Evolutionary conservation across 2,113 vertebrate species (phyloP).

Genomic region (Gavia stellata): DNA sequence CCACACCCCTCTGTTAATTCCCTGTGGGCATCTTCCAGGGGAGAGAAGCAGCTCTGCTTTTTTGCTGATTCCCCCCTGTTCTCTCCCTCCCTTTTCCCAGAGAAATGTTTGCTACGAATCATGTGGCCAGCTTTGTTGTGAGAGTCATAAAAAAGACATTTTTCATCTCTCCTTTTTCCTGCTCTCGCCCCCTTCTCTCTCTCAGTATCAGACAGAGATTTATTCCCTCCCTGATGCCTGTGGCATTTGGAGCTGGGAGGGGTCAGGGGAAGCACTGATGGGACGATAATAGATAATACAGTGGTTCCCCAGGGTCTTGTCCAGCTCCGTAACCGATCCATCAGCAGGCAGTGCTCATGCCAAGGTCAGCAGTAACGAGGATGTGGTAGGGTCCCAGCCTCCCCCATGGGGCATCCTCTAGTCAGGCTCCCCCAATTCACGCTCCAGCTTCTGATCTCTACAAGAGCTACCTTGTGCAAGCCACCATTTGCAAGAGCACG

Average conservation of each 20-base stretch:
- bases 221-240: constrained; percentile 85
- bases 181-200: constrained; percentile 45
- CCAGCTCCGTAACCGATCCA: constrained; percentile 87
- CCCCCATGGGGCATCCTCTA: constrained; percentile 56
- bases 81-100: background rate
- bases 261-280: constrained; percentile 77
- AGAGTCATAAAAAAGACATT: constrained; percentile 67
- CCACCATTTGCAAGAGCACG: background rate
- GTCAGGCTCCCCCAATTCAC: background rate
- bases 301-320: constrained; percentile 85
- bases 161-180: constrained; percentile 68
- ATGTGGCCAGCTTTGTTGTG: constrained; percentile 52
- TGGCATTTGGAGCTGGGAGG: constrained; percentile 75
- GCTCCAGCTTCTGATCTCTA: background rate
- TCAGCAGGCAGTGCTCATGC: constrained; percentile 86
- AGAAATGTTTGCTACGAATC: constrained; percentile 6
- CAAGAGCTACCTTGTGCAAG: constrained; percentile 3
- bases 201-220: constrained; percentile 88
- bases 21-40: background rate
- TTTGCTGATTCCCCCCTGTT: background rate
- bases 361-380: constrained; percentile 98
- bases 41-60: background rate
- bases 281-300: constrained; percentile 93
- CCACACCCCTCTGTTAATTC: background rate
- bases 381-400: constrained; percentile 78